Evolutionary conservation across 2,888 invertebrate genomes (phyloP).

Genomic region (Plebejus anna): DNA sequence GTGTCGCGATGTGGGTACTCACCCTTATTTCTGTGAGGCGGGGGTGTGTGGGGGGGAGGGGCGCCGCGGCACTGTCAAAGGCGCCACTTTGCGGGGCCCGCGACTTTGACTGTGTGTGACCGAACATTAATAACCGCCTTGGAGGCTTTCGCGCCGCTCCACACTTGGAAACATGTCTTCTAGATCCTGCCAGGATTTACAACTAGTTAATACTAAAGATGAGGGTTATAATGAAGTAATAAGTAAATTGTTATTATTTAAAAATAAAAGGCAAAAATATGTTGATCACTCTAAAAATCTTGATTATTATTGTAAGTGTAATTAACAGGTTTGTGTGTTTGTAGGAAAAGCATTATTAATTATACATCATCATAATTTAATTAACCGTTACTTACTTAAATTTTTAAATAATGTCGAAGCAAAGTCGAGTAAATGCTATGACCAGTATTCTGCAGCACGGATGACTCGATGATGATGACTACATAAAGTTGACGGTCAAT

Average conservation of each 20-base stretch:
- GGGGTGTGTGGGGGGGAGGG: constrained; percentile 44
- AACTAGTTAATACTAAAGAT: neutral
- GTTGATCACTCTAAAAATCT: too few species aligned
- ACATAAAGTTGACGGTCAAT: neutral
- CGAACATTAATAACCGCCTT: constrained; percentile 72
- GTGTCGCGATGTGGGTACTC: neutral
- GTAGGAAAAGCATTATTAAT: too few species aligned
- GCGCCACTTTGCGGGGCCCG: constrained; percentile 68
- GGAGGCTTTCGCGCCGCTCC: constrained; percentile 36
- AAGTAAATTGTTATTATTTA: neutral
- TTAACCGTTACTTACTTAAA: too few species aligned
- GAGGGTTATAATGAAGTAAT: neutral
- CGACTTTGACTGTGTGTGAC: constrained; percentile 58
- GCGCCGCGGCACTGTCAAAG: constrained; percentile 58
- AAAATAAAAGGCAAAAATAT: too few species aligned
- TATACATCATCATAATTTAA: too few species aligned
- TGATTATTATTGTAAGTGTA: too few species aligned
- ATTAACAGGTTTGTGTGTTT: too few species aligned
- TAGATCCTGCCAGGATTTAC: neutral
- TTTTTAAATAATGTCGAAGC: neutral
- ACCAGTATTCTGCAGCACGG: neutral
- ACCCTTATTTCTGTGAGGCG: constrained; percentile 44
- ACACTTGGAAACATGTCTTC: neutral
- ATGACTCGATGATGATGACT: neutral
- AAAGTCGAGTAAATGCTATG: neutral